Evolutionary conservation across 2,888 invertebrate genomes (phyloP), one percentile per base, ranked within the genome.

Genomic region (Spodoptera littoralis): DNA sequence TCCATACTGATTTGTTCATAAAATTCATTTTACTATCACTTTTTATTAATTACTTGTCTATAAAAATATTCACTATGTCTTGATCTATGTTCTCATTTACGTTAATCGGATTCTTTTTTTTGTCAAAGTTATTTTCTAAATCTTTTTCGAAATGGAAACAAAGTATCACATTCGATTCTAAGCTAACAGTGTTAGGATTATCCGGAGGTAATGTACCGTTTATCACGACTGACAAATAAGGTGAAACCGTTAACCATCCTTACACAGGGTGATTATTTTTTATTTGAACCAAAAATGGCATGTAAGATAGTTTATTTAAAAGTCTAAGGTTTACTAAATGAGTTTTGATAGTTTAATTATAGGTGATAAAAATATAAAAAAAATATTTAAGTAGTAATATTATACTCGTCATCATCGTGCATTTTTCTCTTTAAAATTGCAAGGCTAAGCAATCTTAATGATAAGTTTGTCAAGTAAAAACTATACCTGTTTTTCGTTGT

Each of bases 161-260:
- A 69, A 65, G 66, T 65, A 61, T 36, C 56, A 51, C 65, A 70
- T 61, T 73, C 57, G 54, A 69, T 56, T 66, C 65, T 73, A 70
- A 73, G 69, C 43, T 69, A 55, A 63, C 68, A 73, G 54, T 80
- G 79, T 70, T 47, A 58, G 59, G 72, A 74, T 76, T 74, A 81
- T 73, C 75, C 62, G 62, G 43, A 60, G 61, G 61, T 60, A 71
- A 70, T 49, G 66, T 75, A 79, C 71, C 76, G 86, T 74, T 84
- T 76, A 88, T 88, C 92, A 91, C 92, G 91, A 89, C 83, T 60
- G 60, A 66, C 88, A 88, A 92, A 91, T 84, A 90, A 22, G 52
- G 57, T 12, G n/a, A 22, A 50, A 63, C 80, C 70, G 81, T 81
- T 87, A 88, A 81, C 44, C 48, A 9, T 66, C 63, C 62, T 45